A percentile compares a stretch with the other conserved stretches of the same genome.
Conservation (phyloP, 1,140 invertebrate genomes). For the Brevipalpus yothersi region DNA sequence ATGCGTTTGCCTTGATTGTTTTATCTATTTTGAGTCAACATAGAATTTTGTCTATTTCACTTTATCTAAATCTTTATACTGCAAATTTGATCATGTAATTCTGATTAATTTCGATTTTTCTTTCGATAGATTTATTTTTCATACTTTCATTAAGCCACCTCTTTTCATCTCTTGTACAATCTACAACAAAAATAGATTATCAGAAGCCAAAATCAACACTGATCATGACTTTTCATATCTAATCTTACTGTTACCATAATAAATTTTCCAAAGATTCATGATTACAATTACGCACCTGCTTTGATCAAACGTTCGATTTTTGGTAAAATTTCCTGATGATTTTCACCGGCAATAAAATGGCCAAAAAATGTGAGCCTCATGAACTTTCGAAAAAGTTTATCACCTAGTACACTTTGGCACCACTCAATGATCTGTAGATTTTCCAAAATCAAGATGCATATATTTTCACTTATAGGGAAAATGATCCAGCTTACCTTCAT, state of each 20-base stretch:
- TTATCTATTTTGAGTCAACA: too few species aligned
- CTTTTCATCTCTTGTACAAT: neutral
- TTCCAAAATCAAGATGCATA: conserved; percentile 14
- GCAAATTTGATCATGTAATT: too few species aligned
- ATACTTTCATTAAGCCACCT: too few species aligned
- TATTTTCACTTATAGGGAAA: neutral
- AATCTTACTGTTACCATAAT: conserved; percentile 54
- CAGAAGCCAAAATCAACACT: neutral
- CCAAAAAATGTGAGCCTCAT: conserved; percentile 94
- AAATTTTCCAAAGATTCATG: conserved; percentile 92
- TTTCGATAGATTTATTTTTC: too few species aligned
- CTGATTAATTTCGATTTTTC: too few species aligned
- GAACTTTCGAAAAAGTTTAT: conserved; percentile 50
- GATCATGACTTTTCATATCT: neutral
- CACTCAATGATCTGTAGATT: conserved; percentile 61
- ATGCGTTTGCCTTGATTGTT: too few species aligned
- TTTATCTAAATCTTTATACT: too few species aligned
- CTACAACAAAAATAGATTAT: neutral
- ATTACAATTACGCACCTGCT: conserved; percentile 90
- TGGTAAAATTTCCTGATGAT: conserved; percentile 60
- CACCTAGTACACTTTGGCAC: conserved; percentile 48
- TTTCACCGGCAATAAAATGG: conserved; percentile 91
- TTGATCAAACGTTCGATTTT: conserved; percentile 40
- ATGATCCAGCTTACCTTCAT: conserved; percentile 38
- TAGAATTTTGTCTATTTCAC: too few species aligned